Evolutionary conservation across 2,113 vertebrate genomes (phyloP), one percentile per base, ranked within the genome.

Genomic region (Scomber scombrus): DNA sequence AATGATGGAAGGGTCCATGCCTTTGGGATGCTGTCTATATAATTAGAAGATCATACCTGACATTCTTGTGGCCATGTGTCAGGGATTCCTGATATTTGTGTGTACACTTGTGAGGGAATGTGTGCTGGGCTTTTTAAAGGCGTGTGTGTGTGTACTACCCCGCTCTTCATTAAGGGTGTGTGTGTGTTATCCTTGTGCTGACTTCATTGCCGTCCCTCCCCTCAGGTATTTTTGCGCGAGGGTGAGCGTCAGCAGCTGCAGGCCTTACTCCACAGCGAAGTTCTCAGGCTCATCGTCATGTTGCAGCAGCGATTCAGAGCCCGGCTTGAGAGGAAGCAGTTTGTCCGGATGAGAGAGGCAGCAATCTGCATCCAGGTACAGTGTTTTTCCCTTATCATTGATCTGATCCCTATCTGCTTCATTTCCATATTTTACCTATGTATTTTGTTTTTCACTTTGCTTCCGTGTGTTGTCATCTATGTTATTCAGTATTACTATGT

Each of bases 141-240:
- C 31, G 52, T 55, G 43, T 84, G 61, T 81, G 70, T 72, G 34
- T 58, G 2, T 60, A 2, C 21, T 47, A 31, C 50, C 56, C 49
- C 19, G 0, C 12, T 64, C 81, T 67, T 68, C 15, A 69, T 61
- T 64, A 71, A 80, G 18, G 7, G 13, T 70, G 18, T 21, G 52
- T 45, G 4, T 40, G 34, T 40, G 34, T 40, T 40, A 18, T 19
- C 52, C 8, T 72, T 11, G 11, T 26, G 34, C 40, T 77, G 75
- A 88, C 71, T 60, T 21, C 50, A n/a, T 52, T 49, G 0, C 19
- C 61, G 69, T 71, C 61, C 82, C 70, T 71, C 83, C 84, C 56
- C 71, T 29, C 90, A 99, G 98, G 97, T 99, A 71, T 99, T 99
- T 65, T 21, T 99, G 80, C 97, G 96, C 87, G 98, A 99, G 70